phyloP scores from a whole-genome alignment of 2,113 vertebrate genomes.

The Ursus arctos region DNA sequence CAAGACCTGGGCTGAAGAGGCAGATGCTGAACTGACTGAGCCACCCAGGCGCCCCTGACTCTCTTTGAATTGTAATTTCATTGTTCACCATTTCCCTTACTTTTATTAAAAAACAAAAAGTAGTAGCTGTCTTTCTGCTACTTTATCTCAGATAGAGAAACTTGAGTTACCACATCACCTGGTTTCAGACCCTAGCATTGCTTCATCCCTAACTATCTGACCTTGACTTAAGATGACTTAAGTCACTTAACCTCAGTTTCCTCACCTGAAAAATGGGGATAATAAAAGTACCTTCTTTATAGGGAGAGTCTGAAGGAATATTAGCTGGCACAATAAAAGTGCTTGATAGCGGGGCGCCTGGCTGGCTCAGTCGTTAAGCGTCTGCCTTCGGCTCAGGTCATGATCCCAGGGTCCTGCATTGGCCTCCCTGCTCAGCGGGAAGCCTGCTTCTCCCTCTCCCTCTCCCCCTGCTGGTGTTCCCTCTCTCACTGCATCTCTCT shows the following conservation, averaged over 20 bases:
- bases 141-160: background rate
- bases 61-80: constrained; percentile 32
- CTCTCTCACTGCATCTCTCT: too few relatives aligned
- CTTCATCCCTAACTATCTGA: constrained; percentile 22
- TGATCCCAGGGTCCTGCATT: too few relatives aligned
- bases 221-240: background rate
- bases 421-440: too few relatives aligned
- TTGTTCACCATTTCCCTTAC: constrained; percentile 26
- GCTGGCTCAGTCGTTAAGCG: too few relatives aligned
- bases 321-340: background rate
- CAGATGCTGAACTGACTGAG: background rate
- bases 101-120: background rate
- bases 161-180: background rate
- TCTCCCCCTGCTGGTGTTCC: too few relatives aligned
- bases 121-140: background rate
- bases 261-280: background rate
- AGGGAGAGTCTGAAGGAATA: background rate
- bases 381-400: too few relatives aligned
- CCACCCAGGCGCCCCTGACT: background rate
- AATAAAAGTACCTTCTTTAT: background rate
- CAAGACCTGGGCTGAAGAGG: background rate
- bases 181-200: background rate
- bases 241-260: constrained; percentile 22
- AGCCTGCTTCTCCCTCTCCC: too few relatives aligned
- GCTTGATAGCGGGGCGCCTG: background rate